Evolutionary conservation across 2,888 invertebrate species (phyloP).

Genomic region (Cybosia mesomella): DNA sequence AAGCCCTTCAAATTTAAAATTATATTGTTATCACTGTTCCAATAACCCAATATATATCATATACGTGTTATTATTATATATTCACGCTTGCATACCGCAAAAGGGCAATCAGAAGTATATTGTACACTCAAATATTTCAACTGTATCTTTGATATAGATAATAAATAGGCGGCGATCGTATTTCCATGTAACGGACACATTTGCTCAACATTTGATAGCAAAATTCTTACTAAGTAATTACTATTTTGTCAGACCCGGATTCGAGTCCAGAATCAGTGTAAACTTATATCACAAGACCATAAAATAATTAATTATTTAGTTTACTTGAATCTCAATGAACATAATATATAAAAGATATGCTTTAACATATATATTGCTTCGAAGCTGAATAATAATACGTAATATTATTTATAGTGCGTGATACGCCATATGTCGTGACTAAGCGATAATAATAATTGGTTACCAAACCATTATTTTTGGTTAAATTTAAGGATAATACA

Average conservation of each 20-base stretch:
- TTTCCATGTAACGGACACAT: no score
- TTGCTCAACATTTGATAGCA: no score
- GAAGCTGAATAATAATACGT: conserved; percentile 52
- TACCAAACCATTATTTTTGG: conserved; percentile 9
- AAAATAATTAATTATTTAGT: not conserved
- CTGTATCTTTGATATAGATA: no score
- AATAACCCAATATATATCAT: not conserved
- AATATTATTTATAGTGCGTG: conserved; percentile 59
- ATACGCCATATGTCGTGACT: conserved; percentile 25
- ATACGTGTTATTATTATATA: not conserved
- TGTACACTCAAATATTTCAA: no score
- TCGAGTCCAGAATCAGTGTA: not conserved
- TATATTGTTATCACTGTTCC: not conserved
- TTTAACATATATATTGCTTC: conserved; percentile 48
- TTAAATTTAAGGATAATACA: conserved; percentile 14
- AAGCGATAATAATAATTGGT: conserved; percentile 27
- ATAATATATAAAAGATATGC: not conserved
- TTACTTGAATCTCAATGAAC: not conserved
- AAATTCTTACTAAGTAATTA: not conserved
- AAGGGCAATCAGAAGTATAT: not conserved
- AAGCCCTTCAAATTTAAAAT: conserved; percentile 3
- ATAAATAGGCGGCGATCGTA: not conserved
- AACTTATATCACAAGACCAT: not conserved
- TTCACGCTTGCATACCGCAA: not conserved
- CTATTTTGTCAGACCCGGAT: not conserved